These are phyloP conservation scores for Tuberolachnus salignus DNA, from an alignment of 2,888 invertebrate genomes.

Conservation along the genomic window DNA sequence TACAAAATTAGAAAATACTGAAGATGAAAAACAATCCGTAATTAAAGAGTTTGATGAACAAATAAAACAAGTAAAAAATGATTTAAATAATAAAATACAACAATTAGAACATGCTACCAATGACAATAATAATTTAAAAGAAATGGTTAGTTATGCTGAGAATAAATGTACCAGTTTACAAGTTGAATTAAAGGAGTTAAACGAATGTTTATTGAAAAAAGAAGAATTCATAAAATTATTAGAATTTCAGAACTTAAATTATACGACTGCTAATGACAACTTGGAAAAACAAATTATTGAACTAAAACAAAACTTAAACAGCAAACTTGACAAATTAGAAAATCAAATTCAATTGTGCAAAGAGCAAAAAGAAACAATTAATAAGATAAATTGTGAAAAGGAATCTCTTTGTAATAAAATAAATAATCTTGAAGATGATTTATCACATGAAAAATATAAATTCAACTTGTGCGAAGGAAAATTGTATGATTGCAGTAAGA, in stretches of 20 bases:
- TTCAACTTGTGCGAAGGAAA: slow-evolving; percentile 41
- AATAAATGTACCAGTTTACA: slow-evolving; percentile 22
- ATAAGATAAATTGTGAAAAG: slow-evolving; percentile 28
- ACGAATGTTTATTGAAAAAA: slow-evolving; percentile 15
- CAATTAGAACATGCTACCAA: slow-evolving; percentile 18
- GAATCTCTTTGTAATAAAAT: slow-evolving; percentile 16
- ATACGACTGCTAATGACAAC: background rate
- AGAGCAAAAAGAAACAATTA: slow-evolving; percentile 18
- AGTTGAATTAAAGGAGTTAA: background rate
- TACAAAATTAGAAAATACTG: slow-evolving; percentile 4
- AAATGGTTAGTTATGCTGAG: slow-evolving; percentile 4
- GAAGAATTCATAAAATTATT: slow-evolving; percentile 12
- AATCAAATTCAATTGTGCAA: slow-evolving; percentile 23
- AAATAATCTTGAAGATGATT: slow-evolving; percentile 19
- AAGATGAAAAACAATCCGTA: background rate
- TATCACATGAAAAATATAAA: slow-evolving; percentile 28
- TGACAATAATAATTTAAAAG: slow-evolving; percentile 36
- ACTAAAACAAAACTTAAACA: slow-evolving; percentile 13
- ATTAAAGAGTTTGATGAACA: slow-evolving; percentile 5
- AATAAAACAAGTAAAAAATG: slow-evolving; percentile 18
- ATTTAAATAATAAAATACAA: slow-evolving; percentile 17
- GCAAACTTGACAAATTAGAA: slow-evolving; percentile 27
- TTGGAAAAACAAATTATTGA: slow-evolving; percentile 24
- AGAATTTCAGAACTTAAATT: background rate
- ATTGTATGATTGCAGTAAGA: slow-evolving; percentile 27